Evolutionary conservation across 92 coral and sea anemone species (phyloP).

Genomic region (Phenganax stokvisi): DNA sequence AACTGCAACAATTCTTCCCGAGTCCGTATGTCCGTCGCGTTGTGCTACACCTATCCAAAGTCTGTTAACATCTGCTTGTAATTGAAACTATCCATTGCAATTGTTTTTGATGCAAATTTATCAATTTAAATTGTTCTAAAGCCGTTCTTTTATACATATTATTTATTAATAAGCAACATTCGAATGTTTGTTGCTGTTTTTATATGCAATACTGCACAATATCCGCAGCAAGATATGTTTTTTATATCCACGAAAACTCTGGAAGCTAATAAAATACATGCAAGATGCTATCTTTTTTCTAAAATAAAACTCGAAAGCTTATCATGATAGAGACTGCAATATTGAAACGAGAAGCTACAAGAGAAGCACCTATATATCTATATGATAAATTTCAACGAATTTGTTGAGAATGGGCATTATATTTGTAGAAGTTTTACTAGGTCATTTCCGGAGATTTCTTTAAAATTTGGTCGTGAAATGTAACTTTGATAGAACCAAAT

Average conservation of each 20-base stretch:
- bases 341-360: no score
- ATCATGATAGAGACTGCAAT: no score
- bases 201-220: background rate
- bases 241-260: background rate
- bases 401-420: no score
- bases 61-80: background rate
- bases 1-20: background rate
- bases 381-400: no score
- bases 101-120: constrained; percentile 20
- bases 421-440: no score
- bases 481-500: background rate
- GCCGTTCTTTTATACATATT: background rate
- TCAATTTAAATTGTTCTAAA: background rate
- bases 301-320: no score
- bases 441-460: no score
- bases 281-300: no score
- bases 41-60: background rate
- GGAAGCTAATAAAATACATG: background rate
- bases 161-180: constrained; percentile 10
- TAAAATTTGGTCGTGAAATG: no score
- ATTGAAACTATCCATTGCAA: background rate
- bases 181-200: constrained; percentile 1
- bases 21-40: background rate
- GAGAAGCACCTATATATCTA: no score
- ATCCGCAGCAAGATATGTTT: background rate